Conservation (phyloP, 2,797 vertebrate species). For the Acomys russatus region DNA sequence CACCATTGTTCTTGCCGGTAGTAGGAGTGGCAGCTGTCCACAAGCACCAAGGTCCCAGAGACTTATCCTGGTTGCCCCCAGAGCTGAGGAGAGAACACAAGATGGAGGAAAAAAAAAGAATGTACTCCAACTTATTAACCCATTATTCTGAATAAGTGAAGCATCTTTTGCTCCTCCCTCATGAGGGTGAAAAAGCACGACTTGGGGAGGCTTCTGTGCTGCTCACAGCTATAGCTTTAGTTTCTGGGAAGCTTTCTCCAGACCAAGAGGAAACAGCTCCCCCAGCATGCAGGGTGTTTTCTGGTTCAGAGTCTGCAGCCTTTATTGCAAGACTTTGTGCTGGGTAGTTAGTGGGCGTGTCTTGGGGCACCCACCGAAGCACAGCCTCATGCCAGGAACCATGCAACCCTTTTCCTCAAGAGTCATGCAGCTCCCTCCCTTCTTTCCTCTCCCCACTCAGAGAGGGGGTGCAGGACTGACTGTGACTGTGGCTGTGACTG, state of each 20-base stretch:
- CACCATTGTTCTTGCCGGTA: neutral
- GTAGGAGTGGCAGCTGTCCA: neutral
- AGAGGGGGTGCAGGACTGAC: neutral
- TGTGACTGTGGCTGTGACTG: too few species aligned
- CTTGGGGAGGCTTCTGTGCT: neutral
- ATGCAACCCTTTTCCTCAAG: neutral
- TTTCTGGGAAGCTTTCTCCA: conserved; percentile 10
- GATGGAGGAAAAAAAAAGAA: neutral
- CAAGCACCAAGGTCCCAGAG: neutral
- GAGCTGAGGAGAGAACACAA: neutral
- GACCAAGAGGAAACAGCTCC: neutral
- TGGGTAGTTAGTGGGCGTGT: neutral
- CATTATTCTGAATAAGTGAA: conserved; percentile 43
- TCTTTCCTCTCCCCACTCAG: neutral
- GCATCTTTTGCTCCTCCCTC: neutral
- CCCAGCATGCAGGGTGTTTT: neutral
- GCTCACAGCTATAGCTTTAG: conserved; percentile 35
- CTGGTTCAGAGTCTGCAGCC: neutral
- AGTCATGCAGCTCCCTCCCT: neutral
- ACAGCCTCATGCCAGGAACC: neutral
- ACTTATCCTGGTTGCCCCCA: neutral
- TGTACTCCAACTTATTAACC: neutral
- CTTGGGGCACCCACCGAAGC: neutral
- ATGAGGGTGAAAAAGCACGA: neutral
- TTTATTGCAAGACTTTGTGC: neutral